phyloP scores from a whole-genome alignment of 2,113 vertebrate species.

The Damaliscus lunatus region DNA sequence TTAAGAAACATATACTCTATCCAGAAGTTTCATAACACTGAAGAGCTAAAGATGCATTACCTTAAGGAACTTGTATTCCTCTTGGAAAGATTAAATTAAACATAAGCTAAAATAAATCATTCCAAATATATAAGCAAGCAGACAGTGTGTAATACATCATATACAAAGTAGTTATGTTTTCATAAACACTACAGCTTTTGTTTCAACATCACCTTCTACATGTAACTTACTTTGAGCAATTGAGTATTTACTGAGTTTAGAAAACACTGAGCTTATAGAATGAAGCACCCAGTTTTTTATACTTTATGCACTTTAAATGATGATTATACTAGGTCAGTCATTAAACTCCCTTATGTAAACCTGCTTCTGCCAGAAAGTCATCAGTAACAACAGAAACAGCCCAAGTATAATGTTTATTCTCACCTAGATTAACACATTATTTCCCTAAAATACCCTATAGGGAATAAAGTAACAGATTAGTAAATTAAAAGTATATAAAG shows the following conservation, averaged over 20 bases:
- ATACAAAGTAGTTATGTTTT: neutral
- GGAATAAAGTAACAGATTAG: neutral
- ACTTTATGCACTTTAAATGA: neutral
- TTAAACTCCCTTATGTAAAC: neutral
- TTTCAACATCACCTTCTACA: neutral
- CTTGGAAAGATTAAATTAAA: neutral
- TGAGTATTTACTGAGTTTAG: neutral
- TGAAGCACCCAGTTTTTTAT: neutral
- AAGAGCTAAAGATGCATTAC: neutral
- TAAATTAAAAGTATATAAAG: neutral
- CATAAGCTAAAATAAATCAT: neutral
- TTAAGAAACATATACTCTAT: neutral
- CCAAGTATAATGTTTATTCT: neutral
- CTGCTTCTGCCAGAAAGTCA: neutral
- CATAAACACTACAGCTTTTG: neutral
- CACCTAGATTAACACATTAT: neutral
- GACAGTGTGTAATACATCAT: neutral
- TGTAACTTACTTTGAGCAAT: neutral
- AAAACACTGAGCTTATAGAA: neutral
- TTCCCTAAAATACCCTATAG: neutral
- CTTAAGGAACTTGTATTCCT: neutral
- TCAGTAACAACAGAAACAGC: neutral
- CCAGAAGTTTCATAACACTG: neutral
- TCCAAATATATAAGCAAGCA: neutral
- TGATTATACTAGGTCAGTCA: neutral